phyloP scores from a whole-genome alignment of 2,113 vertebrate species.

The Perca schrenkii region DNA sequence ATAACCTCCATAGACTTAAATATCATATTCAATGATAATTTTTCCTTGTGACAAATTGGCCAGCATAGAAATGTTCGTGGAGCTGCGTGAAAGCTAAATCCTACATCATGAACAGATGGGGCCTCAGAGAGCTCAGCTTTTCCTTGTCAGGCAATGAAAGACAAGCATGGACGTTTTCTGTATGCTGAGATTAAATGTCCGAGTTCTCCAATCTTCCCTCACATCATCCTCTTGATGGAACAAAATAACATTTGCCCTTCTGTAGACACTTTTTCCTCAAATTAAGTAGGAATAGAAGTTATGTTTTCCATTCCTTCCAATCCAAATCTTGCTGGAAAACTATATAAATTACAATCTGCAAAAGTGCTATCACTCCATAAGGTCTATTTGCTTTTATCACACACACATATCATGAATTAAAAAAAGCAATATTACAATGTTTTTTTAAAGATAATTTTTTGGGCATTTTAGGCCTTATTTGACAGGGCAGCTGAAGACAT shows the following conservation, averaged over 20 bases:
- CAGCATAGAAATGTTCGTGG: conserved; percentile 8
- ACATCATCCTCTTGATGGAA: conserved; percentile 46
- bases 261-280: conserved; percentile 13
- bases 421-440: conserved; percentile 12
- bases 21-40: conserved; percentile 11
- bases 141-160: conserved; percentile 65
- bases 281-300: not conserved
- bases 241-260: conserved; percentile 41
- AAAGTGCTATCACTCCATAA: conserved; percentile 5
- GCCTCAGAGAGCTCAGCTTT: conserved; percentile 52
- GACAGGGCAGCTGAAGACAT: no score
- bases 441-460: not conserved
- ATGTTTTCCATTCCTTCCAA: not conserved
- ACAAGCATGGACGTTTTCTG: conserved; percentile 47
- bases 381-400: conserved; percentile 2
- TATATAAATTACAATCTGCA: conserved; percentile 10
- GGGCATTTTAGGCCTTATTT: no score
- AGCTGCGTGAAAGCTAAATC: conserved; percentile 54
- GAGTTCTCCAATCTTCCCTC: conserved; percentile 45
- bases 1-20: not conserved
- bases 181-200: conserved; percentile 64
- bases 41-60: conserved; percentile 45
- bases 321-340: conserved; percentile 4
- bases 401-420: not conserved
- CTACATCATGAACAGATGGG: conserved; percentile 54